These are phyloP conservation scores for Scylla paramamosain DNA, from an alignment of 1,140 invertebrate genomes.

Conservation along the genomic window DNA sequence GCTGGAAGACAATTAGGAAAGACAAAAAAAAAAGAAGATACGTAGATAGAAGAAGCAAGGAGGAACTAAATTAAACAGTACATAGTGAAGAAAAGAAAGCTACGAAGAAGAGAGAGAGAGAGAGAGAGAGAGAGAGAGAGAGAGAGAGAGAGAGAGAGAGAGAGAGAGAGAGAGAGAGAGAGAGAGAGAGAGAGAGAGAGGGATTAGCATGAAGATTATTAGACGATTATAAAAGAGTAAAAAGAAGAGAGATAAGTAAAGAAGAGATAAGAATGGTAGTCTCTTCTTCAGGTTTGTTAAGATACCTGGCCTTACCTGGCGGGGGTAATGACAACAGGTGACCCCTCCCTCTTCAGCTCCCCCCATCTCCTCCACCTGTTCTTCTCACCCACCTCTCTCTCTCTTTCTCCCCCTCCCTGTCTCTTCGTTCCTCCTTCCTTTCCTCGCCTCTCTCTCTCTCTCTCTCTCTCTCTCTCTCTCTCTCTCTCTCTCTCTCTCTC, in stretches of 20 bases:
- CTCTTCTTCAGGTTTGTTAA: not conserved
- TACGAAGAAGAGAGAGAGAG: not conserved
- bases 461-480: not conserved
- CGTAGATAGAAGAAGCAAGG: not conserved
- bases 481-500: not conserved
- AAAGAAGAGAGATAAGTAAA: too few species aligned
- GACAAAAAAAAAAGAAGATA: too few species aligned
- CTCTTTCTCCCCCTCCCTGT: not conserved
- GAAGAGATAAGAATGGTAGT: not conserved
- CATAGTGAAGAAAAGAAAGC: not conserved
- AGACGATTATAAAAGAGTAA: too few species aligned
- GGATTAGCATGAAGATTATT: too few species aligned
- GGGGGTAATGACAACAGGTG: not conserved
- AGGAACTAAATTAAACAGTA: not conserved
- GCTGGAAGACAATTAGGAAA: too few species aligned
- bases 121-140: too few species aligned
- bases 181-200: too few species aligned
- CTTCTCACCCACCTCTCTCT: not conserved
- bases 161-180: too few species aligned
- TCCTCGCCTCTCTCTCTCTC: not conserved
- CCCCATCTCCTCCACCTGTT: not conserved
- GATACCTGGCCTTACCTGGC: conserved; percentile 12
- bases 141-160: too few species aligned
- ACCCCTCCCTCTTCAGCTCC: not conserved
- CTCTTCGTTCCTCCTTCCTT: not conserved